Conservation (phyloP, 1,140 invertebrate species). For the Tetramorium alpestre region DNA sequence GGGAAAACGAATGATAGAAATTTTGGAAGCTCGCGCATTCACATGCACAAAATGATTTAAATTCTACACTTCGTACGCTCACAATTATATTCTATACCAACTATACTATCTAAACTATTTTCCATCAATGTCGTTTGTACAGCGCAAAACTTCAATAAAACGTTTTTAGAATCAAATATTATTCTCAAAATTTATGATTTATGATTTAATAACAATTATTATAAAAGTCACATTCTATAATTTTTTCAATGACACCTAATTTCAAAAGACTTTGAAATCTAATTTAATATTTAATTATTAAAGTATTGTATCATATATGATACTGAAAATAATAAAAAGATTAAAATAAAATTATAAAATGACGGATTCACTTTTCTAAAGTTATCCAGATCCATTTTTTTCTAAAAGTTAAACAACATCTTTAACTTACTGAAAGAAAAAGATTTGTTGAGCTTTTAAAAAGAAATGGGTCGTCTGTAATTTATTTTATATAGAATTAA, state of each 20-base stretch:
- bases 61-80: not conserved
- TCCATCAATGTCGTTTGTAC: not conserved
- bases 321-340: not conserved
- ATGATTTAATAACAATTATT: conserved; percentile 12
- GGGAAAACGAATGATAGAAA: not conserved
- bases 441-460: not conserved
- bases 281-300: not conserved
- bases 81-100: conserved; percentile 7
- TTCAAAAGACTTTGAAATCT: not conserved
- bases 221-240: not conserved
- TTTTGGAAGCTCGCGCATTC: not conserved
- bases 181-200: not conserved
- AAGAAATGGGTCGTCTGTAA: not conserved
- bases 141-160: not conserved
- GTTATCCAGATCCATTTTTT: not conserved
- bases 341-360: too few species aligned
- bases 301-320: not conserved
- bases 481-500: not conserved
- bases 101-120: conserved; percentile 19
- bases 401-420: not conserved
- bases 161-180: not conserved
- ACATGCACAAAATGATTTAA: not conserved
- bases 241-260: not conserved
- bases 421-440: not conserved
- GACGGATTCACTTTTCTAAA: too few species aligned